Percentiles rank a stretch among this genome's conserved stretches.
Conservation (phyloP, 2,888 invertebrate genomes). For the Phalera bucephala region DNA sequence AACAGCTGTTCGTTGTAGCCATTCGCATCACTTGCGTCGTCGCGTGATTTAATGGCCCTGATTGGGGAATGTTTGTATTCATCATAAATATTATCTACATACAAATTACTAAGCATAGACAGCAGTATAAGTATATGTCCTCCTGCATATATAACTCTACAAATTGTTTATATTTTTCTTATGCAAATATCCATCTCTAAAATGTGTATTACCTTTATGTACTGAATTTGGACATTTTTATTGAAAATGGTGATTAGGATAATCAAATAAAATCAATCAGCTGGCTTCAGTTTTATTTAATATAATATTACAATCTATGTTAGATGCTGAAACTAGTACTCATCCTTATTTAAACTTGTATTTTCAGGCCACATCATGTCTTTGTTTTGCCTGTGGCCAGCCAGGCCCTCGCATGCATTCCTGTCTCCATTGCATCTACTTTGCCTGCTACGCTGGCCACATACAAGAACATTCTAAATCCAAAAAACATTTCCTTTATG, state of each 20-base stretch:
- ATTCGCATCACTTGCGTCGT: constrained; percentile 17
- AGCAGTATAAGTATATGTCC: not conserved
- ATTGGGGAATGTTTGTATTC: constrained; percentile 9
- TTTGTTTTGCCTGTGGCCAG: constrained; percentile 92
- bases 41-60: constrained; percentile 19
- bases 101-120: too few species aligned
- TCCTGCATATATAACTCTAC: too few species aligned
- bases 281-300: too few species aligned
- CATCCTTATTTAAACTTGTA: not conserved
- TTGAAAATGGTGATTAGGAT: too few species aligned
- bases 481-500: constrained; percentile 92
- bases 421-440: constrained; percentile 95
- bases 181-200: too few species aligned
- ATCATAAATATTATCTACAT: constrained; percentile 7
- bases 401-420: constrained; percentile 91
- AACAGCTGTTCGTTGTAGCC: constrained; percentile 59
- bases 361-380: constrained; percentile 88
- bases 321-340: too few species aligned
- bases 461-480: constrained; percentile 93
- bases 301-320: too few species aligned
- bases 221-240: too few species aligned
- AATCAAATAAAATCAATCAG: too few species aligned
- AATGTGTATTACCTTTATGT: too few species aligned
- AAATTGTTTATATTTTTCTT: too few species aligned
- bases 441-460: constrained; percentile 95